Percentiles rank a stretch among this genome's conserved stretches.
Conservation (phyloP, 2,888 invertebrate species). For the Sminthurinus aureus region DNA sequence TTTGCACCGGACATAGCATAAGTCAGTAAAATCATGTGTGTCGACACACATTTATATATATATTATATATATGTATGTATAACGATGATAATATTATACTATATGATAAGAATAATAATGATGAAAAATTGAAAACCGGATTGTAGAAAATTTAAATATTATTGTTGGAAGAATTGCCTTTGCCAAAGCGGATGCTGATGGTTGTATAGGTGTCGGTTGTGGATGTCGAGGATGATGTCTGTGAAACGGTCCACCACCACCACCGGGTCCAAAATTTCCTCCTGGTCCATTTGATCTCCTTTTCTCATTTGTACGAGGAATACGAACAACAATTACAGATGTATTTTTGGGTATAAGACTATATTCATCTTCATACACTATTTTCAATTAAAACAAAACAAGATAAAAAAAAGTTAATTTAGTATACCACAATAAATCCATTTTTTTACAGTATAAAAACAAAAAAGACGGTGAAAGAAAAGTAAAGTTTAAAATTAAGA, state of each 20-base stretch:
- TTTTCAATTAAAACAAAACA: constrained; percentile 60
- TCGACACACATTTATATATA: too few species aligned
- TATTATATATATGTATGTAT: too few species aligned
- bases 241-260: constrained; percentile 37
- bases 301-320: constrained; percentile 82
- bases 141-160: constrained; percentile 25
- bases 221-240: constrained; percentile 45
- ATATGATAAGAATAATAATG: constrained; percentile 12
- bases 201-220: constrained; percentile 40
- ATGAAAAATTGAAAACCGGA: constrained; percentile 29
- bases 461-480: not conserved
- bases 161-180: constrained; percentile 47
- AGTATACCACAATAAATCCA: too few species aligned
- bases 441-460: too few species aligned
- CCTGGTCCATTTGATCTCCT: constrained; percentile 69
- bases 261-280: constrained; percentile 35
- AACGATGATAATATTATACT: too few species aligned
- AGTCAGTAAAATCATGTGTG: too few species aligned
- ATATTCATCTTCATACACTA: constrained; percentile 91
- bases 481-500: constrained; percentile 3
- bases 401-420: not conserved
- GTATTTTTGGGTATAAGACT: constrained; percentile 96
- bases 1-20: too few species aligned
- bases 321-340: constrained; percentile 91
- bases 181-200: constrained; percentile 44